These are phyloP conservation scores for Drosophila quadrilineata DNA, from an alignment of 1,140 invertebrate species.

Conservation along the genomic window DNA sequence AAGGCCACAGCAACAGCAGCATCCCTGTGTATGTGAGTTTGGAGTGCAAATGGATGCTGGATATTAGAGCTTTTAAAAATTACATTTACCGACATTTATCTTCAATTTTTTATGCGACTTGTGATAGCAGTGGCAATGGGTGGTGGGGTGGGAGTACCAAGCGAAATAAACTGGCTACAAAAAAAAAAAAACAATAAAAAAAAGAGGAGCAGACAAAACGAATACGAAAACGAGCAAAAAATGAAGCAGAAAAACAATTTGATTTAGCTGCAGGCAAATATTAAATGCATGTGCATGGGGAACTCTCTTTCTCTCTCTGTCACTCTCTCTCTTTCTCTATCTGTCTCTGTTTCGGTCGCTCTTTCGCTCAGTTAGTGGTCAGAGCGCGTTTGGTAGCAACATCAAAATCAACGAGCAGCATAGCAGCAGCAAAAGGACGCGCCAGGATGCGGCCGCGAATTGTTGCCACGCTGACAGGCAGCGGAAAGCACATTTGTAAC, in stretches of 20 bases:
- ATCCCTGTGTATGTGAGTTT: too few species aligned
- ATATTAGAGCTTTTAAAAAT: constrained; percentile 64
- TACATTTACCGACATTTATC: constrained; percentile 63
- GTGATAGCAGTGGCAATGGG: not conserved
- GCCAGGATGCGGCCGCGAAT: constrained; percentile 48
- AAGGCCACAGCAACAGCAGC: constrained; percentile 26
- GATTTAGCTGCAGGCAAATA: constrained; percentile 68
- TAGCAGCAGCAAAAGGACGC: constrained; percentile 4
- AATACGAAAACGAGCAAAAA: constrained; percentile 26
- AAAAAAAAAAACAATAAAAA: constrained; percentile 6
- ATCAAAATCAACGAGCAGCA: constrained; percentile 56
- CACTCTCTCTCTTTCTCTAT: not conserved
- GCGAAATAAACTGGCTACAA: constrained; percentile 1
- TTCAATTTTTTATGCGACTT: constrained; percentile 48
- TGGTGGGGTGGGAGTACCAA: not conserved
- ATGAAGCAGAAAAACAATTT: constrained; percentile 62
- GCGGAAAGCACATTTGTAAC: constrained; percentile 76
- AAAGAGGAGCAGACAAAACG: not conserved
- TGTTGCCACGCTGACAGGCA: constrained; percentile 67
- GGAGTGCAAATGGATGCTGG: constrained; percentile 38
- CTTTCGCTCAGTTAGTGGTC: too few species aligned
- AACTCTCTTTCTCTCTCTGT: not conserved
- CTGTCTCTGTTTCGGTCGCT: not conserved
- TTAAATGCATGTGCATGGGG: constrained; percentile 49
- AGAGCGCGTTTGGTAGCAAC: constrained; percentile 35